These are phyloP conservation scores for Lycaena phlaeas DNA, from an alignment of 2,888 invertebrate genomes.

Conservation along the genomic window DNA sequence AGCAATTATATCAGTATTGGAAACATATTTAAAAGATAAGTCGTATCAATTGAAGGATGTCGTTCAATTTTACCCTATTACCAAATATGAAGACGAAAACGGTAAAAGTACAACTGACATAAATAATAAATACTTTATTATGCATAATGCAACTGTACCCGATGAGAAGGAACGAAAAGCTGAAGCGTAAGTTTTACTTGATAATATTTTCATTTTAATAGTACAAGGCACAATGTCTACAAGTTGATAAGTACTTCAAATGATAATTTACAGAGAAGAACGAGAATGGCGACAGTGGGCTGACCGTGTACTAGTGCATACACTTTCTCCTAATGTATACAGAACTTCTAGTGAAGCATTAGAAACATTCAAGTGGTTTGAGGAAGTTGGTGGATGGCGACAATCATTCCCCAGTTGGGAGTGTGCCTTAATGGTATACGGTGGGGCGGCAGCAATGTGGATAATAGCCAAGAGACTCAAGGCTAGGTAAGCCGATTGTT, in stretches of 20 bases:
- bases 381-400: conserved; percentile 93
- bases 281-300: conserved; percentile 97
- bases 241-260: too few relatives aligned
- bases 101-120: conserved; percentile 82
- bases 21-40: conserved; percentile 80
- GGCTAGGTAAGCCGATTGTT: conserved; percentile 82
- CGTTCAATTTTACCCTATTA: conserved; percentile 82
- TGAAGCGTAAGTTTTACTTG: conserved; percentile 69
- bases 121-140: conserved; percentile 90
- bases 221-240: too few relatives aligned
- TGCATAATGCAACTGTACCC: conserved; percentile 78
- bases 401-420: conserved; percentile 91
- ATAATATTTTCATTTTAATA: too few relatives aligned
- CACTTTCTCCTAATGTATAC: conserved; percentile 97
- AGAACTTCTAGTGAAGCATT: conserved; percentile 87
- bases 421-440: conserved; percentile 87
- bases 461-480: conserved; percentile 91
- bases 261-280: conserved; percentile 94
- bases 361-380: conserved; percentile 95
- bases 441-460: conserved; percentile 96
- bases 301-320: conserved; percentile 91
- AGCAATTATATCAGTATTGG: conserved; percentile 91
- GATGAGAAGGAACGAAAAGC: conserved; percentile 62
- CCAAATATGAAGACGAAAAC: conserved; percentile 77
- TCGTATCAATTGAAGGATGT: conserved; percentile 77